Percentiles rank a stretch among this genome's conserved stretches.
These are phyloP conservation scores for Rhingia rostrata DNA, from an alignment of 2,888 invertebrate genomes.

Conservation along the genomic window DNA sequence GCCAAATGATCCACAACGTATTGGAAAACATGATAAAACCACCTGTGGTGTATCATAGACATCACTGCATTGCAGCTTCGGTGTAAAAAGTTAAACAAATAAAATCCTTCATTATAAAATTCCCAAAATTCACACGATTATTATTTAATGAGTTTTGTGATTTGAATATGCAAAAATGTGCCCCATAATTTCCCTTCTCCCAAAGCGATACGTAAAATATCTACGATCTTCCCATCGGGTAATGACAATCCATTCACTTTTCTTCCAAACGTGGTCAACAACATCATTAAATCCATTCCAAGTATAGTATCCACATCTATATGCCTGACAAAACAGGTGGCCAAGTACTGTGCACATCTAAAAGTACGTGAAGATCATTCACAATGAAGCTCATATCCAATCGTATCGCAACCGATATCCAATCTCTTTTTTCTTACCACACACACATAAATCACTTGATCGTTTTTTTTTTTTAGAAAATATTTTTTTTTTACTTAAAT, in stretches of 20 bases:
- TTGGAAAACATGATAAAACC: too few relatives aligned
- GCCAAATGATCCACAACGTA: too few relatives aligned
- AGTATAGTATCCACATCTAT: slow-evolving; percentile 8
- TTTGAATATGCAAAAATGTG: too few relatives aligned
- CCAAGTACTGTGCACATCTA: not conserved
- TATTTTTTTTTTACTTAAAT: slow-evolving; percentile 9
- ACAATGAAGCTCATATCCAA: slow-evolving; percentile 9
- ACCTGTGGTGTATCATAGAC: too few relatives aligned
- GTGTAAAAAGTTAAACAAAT: too few relatives aligned
- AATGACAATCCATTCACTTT: slow-evolving; percentile 22
- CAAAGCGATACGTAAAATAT: not conserved
- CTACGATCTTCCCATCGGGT: not conserved
- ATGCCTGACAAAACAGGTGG: not conserved
- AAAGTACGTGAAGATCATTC: slow-evolving; percentile 30
- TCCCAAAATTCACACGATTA: too few relatives aligned
- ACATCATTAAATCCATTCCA: not conserved
- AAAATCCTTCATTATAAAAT: too few relatives aligned
- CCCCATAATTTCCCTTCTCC: too few relatives aligned
- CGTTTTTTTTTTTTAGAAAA: not conserved
- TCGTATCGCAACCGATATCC: not conserved
- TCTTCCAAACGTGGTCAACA: slow-evolving; percentile 14
- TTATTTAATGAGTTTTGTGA: too few relatives aligned
- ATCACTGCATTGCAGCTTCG: too few relatives aligned
- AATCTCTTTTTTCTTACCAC: slow-evolving; percentile 2
- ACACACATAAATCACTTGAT: not conserved